These are phyloP conservation scores for Crocuta crocuta DNA, from an alignment of 2,113 vertebrate genomes.

Conservation along the genomic window DNA sequence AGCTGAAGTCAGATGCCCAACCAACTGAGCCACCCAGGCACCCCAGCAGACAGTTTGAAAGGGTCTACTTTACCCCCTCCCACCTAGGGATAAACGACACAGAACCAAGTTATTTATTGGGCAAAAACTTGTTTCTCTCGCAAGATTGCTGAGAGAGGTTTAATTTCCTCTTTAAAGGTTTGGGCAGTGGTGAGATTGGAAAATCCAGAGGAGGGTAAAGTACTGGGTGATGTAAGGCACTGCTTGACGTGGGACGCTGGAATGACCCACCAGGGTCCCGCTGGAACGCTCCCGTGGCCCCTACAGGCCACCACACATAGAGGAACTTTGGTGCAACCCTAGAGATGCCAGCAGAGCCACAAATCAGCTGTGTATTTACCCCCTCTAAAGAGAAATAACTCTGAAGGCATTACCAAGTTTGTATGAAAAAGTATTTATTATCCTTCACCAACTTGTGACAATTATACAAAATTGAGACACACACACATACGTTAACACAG, in stretches of 20 bases:
- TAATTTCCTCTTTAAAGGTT: constrained; percentile 39
- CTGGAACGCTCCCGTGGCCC: background rate
- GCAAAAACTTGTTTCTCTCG: background rate
- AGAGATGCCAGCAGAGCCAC: background rate
- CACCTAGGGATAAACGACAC: background rate
- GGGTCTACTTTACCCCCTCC: background rate
- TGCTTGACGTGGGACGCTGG: background rate
- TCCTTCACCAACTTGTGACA: background rate
- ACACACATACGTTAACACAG: too few species aligned
- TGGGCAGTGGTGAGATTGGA: background rate
- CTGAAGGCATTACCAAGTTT: background rate
- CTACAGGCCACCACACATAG: background rate
- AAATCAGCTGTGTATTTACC: background rate
- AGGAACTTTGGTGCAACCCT: background rate
- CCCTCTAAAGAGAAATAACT: background rate
- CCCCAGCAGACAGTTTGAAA: background rate
- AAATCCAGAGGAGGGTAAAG: background rate
- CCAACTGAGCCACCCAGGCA: too few species aligned
- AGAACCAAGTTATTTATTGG: background rate
- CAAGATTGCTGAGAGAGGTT: background rate
- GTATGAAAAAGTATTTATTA: constrained; percentile 28
- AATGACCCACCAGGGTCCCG: background rate
- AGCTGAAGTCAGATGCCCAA: too few species aligned
- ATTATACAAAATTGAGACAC: background rate
- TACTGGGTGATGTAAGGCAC: background rate